These are phyloP conservation scores for Platerodrilus igneus DNA, from an alignment of 2,888 invertebrate genomes.

Conservation along the genomic window DNA sequence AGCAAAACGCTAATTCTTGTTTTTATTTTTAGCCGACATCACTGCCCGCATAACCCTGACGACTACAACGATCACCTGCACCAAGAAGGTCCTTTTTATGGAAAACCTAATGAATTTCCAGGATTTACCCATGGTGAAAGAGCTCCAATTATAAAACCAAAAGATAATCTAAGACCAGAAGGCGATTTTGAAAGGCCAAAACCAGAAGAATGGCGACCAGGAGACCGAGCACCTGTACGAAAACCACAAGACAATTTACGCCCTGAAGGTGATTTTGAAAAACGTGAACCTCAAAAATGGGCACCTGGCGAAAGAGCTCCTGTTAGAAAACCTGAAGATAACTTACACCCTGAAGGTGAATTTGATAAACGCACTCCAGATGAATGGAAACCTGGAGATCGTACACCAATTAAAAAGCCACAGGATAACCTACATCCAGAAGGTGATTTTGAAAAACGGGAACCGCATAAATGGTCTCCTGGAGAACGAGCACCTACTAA, in stretches of 20 bases:
- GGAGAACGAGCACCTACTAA: constrained; percentile 54
- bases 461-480: constrained; percentile 35
- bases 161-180: constrained; percentile 47
- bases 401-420: constrained; percentile 53
- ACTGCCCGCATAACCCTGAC: constrained; percentile 67
- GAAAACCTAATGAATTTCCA: constrained; percentile 51
- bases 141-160: constrained; percentile 48
- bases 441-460: constrained; percentile 40
- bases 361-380: constrained; percentile 49
- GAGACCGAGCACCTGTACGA: constrained; percentile 45
- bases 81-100: constrained; percentile 62
- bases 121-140: constrained; percentile 45
- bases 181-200: constrained; percentile 48
- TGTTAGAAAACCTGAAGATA: constrained; percentile 51
- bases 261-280: constrained; percentile 45
- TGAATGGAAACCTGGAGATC: constrained; percentile 51
- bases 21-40: constrained; percentile 66
- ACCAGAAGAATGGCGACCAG: constrained; percentile 48
- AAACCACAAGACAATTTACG: constrained; percentile 39
- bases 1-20: no score
- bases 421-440: constrained; percentile 57
- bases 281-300: constrained; percentile 35
- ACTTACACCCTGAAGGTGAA: constrained; percentile 52
- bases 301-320: constrained; percentile 51
- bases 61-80: constrained; percentile 67